Evolutionary conservation across 35 echinoderm and acorn worm species (phyloP), one percentile per base, ranked within the genome.

Genomic region (Apostichopus japonicus): DNA sequence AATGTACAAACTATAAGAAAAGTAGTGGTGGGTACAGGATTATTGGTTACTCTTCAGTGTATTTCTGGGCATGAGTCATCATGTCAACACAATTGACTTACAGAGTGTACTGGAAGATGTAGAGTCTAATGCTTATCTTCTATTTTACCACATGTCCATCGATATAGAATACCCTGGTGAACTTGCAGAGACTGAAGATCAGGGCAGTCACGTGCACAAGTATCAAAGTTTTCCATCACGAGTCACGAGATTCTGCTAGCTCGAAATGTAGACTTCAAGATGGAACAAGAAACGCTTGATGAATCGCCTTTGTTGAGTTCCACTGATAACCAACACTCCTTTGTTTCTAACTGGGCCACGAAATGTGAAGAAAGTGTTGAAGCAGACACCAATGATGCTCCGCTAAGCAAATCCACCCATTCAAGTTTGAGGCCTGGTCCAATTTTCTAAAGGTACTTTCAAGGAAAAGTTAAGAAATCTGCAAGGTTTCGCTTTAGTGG

Each of bases 61-160:
- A 79, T 80, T 25, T 80, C 78, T 51, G 78, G 78, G 23, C 19
- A 80, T 80, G 78, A 80, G 78, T n/a, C 21, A 55, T 14, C 54
- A 86, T 59, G 22, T 24, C 9, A 23, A 59, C 21, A 56, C 5
- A 19, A 82, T 11, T 13, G 54, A 86, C 23, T 59, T 59, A 9
- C 54, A 24, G 52, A 63, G 44, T 16, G 55, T 54, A 54, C 83
- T 14, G 11, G 5, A 54, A 63, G 83, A 86, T 86, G 11, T n/a
- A 86, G 53, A 14, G 22, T 16, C 8, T 9, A 86, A 86, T 59
- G 83, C 54, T 33, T 15, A 17, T 55, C 51, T 86, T 17, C 21
- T 86, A 21, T 86, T 86, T 59, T 86, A 86, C 23, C 6, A 86
- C 4, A 33, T 86, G 22, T 59, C 83, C 17, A 8, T 55, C 5